Base-by-base conservation (phyloP, 2,113 vertebrate genomes). In the Rhadina sibilatrix region DNA sequence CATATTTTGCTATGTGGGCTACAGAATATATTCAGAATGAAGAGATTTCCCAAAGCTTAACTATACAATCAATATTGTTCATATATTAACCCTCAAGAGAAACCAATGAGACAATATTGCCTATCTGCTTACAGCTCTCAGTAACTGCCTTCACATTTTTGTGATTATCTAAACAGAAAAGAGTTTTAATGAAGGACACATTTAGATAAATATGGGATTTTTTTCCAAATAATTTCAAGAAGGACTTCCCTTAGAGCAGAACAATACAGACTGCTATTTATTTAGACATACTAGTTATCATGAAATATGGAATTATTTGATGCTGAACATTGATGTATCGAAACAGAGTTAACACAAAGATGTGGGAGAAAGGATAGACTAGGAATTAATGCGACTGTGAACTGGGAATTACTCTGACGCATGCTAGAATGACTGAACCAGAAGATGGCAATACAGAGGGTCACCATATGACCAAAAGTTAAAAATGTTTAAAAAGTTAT, bases 401-500 rank as follows among this genome's bases (percentile, higher is more conserved):
- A 27, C 28, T 74, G 60, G 8, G 20, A 90, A 70, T 52, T 23
- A 47, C 10, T 83, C 52, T 65, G 38, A 78, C 57, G 11, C 37
- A 37, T 30, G 2, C 40, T 22, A 79, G 50, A 91, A 75, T 11
- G 57, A 79, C 21, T 82, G 27, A 85, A 24, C 6, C 21, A 47
- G 18, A 40, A 61, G 15, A 74, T 4, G 4, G 8, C 2, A 38
- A 31, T 50, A 33, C 12, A 75, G 24, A 53, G 5, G 3, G 12
- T 30, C 17, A 49, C n/a, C 30, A 40, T 3, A n/a, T 17, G 7
- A 71, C 38, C 3, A 50, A 66, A 83, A 61, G 12, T 35, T 76
- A 0, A 17, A 49, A 35, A 59, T 17, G 1, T n/a, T 4, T 37
- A n/a, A 75, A 83, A 61, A 28, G 0, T 20, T 31, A 66, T 10